Conservation (phyloP, 2,888 invertebrate genomes). For the Erannis defoliaria region DNA sequence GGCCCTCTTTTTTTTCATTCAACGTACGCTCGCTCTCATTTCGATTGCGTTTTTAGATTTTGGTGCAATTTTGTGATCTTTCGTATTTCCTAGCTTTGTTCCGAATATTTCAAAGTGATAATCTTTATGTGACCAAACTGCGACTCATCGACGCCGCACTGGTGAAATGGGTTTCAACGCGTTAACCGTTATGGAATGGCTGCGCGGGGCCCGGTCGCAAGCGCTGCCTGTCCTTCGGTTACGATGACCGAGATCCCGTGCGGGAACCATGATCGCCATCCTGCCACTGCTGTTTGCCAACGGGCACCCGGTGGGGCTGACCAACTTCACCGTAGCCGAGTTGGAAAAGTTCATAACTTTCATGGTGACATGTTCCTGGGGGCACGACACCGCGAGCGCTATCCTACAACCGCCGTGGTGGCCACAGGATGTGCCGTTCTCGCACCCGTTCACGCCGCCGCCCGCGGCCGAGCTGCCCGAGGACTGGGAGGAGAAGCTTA, state of each 20-base stretch:
- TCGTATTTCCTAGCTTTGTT: conserved; percentile 24
- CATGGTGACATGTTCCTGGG: conserved; percentile 92
- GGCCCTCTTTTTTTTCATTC: conserved; percentile 63
- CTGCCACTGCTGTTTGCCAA: conserved; percentile 90
- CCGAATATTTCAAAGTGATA: conserved; percentile 10
- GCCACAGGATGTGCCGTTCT: conserved; percentile 89
- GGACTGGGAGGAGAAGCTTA: conserved; percentile 88
- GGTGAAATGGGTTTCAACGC: conserved; percentile 59
- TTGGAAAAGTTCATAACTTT: conserved; percentile 91
- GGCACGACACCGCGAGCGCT: conserved; percentile 86
- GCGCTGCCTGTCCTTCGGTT: conserved; percentile 70
- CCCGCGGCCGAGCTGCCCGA: conserved; percentile 66
- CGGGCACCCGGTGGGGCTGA: conserved; percentile 90
- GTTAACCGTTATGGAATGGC: conserved; percentile 71
- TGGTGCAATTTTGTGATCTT: conserved; percentile 61
- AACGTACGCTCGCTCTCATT: conserved; percentile 66
- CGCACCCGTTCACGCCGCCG: conserved; percentile 88
- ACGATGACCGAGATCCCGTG: conserved; percentile 79
- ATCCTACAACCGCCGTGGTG: conserved; percentile 90
- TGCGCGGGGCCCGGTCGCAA: conserved; percentile 70
- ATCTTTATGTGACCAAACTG: conserved; percentile 23
- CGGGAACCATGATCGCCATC: conserved; percentile 89
- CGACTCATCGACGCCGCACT: conserved; percentile 16
- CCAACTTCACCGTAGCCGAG: conserved; percentile 87
- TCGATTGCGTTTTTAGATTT: conserved; percentile 38